phyloP scores from a whole-genome alignment of 92 coral and sea anemone genomes.

The Siderastrea siderea region DNA sequence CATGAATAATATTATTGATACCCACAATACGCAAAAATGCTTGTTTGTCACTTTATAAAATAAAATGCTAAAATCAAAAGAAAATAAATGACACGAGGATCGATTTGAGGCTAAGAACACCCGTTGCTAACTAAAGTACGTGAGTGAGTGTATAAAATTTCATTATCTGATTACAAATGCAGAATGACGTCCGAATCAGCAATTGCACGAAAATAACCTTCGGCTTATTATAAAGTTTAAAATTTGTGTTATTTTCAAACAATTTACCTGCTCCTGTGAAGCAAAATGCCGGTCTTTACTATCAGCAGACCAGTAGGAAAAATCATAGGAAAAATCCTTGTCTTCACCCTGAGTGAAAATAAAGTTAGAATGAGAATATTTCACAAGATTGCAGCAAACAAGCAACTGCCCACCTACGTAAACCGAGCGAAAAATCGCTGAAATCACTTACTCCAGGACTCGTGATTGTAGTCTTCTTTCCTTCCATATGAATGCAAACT shows the following conservation, averaged over 20 bases:
- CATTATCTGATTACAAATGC: conserved; percentile 6
- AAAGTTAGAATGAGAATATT: not conserved
- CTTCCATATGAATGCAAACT: conserved; percentile 95
- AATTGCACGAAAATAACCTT: conserved; percentile 13
- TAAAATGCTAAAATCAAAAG: too few relatives aligned
- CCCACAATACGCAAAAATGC: not conserved
- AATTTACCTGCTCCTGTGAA: conserved; percentile 93
- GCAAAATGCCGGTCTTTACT: conserved; percentile 95
- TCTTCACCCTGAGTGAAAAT: conserved; percentile 66
- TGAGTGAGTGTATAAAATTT: not conserved
- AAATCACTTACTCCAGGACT: conserved; percentile 78
- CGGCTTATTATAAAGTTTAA: conserved; percentile 17
- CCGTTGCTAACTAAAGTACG: conserved; percentile 6
- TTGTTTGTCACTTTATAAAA: too few relatives aligned
- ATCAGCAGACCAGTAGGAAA: conserved; percentile 97
- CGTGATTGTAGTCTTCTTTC: conserved; percentile 89
- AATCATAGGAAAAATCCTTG: conserved; percentile 95
- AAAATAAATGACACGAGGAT: not conserved
- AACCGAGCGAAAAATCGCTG: conserved; percentile 6
- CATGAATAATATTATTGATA: too few relatives aligned
- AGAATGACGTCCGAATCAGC: conserved; percentile 31
- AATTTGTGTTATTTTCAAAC: conserved; percentile 15
- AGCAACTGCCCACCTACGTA: conserved; percentile 9
- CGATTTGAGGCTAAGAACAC: not conserved
- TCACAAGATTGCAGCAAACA: not conserved